A percentile compares a stretch with the other conserved stretches of the same genome.
Evolutionary conservation across 1,140 invertebrate genomes (phyloP).

Genomic region (Drosophila cardini): DNA sequence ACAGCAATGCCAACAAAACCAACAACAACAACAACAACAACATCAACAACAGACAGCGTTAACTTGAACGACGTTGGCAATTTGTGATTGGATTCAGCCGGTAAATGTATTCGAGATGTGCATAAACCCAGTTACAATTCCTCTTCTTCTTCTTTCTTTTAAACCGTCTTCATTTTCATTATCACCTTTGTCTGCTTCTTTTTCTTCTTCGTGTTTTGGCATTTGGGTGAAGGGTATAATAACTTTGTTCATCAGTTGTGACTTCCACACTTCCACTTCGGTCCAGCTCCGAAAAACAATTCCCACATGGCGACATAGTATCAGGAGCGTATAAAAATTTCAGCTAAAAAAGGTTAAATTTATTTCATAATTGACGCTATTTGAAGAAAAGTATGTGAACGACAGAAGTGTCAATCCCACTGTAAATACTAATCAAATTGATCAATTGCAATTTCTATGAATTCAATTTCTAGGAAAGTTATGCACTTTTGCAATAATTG

Average conservation of each 20-base stretch:
- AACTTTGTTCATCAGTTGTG: slow-evolving; percentile 12
- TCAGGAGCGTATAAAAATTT: too few species aligned
- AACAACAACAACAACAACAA: slow-evolving; percentile 30
- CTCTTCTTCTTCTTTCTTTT: not conserved
- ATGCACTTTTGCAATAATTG: too few species aligned
- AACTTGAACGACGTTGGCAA: slow-evolving; percentile 57
- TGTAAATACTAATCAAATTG: too few species aligned
- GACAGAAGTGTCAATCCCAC: too few species aligned
- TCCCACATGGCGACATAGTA: too few species aligned
- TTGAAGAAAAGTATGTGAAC: too few species aligned
- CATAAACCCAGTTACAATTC: slow-evolving; percentile 13
- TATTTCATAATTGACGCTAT: too few species aligned
- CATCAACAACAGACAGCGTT: slow-evolving; percentile 25
- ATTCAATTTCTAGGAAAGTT: too few species aligned
- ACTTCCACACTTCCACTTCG: slow-evolving; percentile 4
- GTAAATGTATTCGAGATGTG: slow-evolving; percentile 30
- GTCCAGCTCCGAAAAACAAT: too few species aligned
- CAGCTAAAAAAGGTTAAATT: too few species aligned
- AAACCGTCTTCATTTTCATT: not conserved
- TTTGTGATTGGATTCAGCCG: slow-evolving; percentile 64
- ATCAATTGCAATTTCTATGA: too few species aligned
- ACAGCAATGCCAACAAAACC: slow-evolving; percentile 42
- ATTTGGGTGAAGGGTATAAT: slow-evolving; percentile 45
- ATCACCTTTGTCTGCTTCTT: not conserved
- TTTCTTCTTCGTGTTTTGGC: slow-evolving; percentile 8